Base-by-base conservation (phyloP, 2,888 invertebrate species). In the Linnaemya vulpina region DNA sequence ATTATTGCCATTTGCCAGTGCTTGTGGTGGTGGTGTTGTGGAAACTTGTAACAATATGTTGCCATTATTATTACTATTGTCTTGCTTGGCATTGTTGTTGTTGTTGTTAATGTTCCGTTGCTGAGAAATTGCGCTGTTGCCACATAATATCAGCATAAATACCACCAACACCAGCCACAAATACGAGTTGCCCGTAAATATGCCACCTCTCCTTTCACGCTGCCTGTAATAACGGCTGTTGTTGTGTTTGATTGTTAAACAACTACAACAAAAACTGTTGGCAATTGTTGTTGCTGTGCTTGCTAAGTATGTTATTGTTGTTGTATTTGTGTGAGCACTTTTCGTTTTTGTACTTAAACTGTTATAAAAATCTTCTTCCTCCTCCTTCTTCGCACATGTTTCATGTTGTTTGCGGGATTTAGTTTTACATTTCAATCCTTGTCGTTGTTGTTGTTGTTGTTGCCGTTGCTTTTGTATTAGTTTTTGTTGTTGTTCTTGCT, bases 131-230 rank as follows among this genome's bases (percentile, higher is more conserved):
- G 79, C 86, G 63, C 81, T 84, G 85, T 86, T 87, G 67, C 83
- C 73, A 86, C 86, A 87, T 63, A 88, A 46, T 73, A 86, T 81
- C 85, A 89, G 82, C 79, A 88, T 80, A 88, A 89, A 87, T 87
- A 88, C 88, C 88, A 85, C 88, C 88, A 88, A 84, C 84, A 77
- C 74, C 70, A 86, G 71, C 81, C 90, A 80, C 80, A 83, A 70
- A 79, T 75, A 75, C 63, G 76, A 80, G 62, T 60, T 30, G 49
- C 63, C 46, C 51, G 63, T 35, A 40, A 46, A 7, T 53, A 17
- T 25, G 58, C 46, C 55, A 30, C n/a, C 25, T 43, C 20, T 53
- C n/a, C 22, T 38, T 13, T 22, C 15, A 8, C 35, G 1, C 38
- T 40, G 30, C 67, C 67, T 7, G n/a, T 73, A 22, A 17, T 43